Evolutionary conservation across 2,888 invertebrate species (phyloP).

Genomic region (Agrochola lychnidis): DNA sequence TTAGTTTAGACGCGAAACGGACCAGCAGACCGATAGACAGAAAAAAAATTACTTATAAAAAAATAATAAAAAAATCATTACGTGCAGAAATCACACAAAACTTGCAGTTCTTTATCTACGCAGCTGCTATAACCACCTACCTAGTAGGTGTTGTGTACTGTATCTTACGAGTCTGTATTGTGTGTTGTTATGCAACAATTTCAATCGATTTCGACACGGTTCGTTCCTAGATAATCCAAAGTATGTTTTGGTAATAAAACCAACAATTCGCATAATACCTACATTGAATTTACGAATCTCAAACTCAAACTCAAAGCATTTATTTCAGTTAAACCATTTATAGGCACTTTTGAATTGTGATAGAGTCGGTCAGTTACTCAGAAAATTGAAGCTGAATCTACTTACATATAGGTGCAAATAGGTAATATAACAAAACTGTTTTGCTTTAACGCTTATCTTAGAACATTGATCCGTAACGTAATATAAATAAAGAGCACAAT

Average conservation of each 20-base stretch:
- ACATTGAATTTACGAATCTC: neutral
- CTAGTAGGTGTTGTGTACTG: neutral
- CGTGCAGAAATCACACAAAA: neutral
- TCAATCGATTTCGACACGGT: conserved; percentile 13
- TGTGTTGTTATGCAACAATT: conserved; percentile 2
- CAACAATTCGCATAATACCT: neutral
- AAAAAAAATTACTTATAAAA: neutral
- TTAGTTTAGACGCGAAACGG: neutral
- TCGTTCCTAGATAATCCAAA: conserved; percentile 6
- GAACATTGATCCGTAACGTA: no score
- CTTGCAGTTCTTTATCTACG: neutral
- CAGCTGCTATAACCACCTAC: neutral
- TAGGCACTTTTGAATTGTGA: no score
- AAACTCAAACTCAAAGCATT: no score
- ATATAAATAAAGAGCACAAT: no score
- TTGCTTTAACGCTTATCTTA: neutral
- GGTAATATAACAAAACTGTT: neutral
- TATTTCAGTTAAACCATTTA: no score
- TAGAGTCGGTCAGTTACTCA: no score
- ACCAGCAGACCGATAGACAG: neutral
- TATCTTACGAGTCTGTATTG: neutral
- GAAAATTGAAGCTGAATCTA: neutral
- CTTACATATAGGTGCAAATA: neutral
- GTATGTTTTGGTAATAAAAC: conserved; percentile 13
- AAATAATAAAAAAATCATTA: neutral